Percentiles rank a stretch among this genome's conserved stretches.
Conservation (phyloP, 2,888 invertebrate species). For the Branchellion lobata region DNA sequence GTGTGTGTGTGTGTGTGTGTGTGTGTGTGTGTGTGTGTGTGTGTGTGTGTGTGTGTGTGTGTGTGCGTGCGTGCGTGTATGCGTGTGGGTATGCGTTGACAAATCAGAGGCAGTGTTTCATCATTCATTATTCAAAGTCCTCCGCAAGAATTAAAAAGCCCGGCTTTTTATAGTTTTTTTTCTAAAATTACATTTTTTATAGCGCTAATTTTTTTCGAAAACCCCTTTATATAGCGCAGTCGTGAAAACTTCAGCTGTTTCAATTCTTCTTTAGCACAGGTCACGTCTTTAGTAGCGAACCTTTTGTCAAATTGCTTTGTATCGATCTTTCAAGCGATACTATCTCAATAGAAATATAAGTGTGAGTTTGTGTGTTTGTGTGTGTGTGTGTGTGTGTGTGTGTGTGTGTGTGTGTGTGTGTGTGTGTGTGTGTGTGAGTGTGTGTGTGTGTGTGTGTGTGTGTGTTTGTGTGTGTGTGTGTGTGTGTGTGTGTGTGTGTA, state of each 20-base stretch:
- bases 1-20: constrained; percentile 30
- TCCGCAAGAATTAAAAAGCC: too few species aligned
- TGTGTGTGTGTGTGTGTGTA: constrained; percentile 10
- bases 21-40: constrained; percentile 15
- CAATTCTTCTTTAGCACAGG: too few species aligned
- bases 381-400: too few species aligned
- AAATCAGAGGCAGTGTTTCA: too few species aligned
- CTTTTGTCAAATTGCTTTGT: background rate
- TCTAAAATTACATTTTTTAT: too few species aligned
- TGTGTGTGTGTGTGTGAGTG: constrained; percentile 22
- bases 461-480: constrained; percentile 17
- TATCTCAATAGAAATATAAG: background rate
- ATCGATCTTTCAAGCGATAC: background rate
- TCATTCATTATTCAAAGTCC: too few species aligned
- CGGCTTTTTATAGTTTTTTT: too few species aligned
- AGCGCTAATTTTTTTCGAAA: too few species aligned
- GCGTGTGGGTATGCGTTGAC: background rate
- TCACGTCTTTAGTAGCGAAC: too few species aligned
- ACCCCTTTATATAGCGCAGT: too few species aligned
- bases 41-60: constrained; percentile 24
- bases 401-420: constrained; percentile 15
- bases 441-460: constrained; percentile 23
- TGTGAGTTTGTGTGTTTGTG: too few species aligned
- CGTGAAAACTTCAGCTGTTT: too few species aligned
- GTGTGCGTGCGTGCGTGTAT: constrained; percentile 23